Conservation (phyloP, 2,888 invertebrate genomes). For the Phragmatobia fuliginosa region DNA sequence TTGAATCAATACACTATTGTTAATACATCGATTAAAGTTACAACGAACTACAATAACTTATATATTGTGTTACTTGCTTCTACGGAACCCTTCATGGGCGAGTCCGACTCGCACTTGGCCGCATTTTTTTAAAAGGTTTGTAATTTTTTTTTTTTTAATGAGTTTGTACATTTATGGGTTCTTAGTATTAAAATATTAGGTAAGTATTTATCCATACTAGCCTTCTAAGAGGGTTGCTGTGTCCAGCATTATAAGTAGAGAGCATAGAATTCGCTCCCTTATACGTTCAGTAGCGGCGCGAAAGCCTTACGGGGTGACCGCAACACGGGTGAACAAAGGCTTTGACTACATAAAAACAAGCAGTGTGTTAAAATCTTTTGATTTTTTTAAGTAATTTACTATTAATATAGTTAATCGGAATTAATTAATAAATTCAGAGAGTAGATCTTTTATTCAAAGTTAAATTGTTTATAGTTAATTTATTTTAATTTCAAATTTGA, state of each 20-base stretch:
- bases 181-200: conserved; percentile 3
- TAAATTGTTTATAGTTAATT: background rate
- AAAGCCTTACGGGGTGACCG: conserved; percentile 77
- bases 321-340: conserved; percentile 30
- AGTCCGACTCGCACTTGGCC: too few species aligned
- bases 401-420: conserved; percentile 2
- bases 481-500: background rate
- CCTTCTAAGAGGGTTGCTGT: conserved; percentile 27
- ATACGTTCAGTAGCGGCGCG: conserved; percentile 71
- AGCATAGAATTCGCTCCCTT: conserved; percentile 39
- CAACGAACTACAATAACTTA: too few species aligned
- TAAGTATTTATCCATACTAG: conserved; percentile 12
- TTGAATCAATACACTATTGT: too few species aligned
- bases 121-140: too few species aligned
- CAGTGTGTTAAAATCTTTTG: conserved; percentile 7
- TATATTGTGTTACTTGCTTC: too few species aligned
- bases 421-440: too few species aligned
- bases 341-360: conserved; percentile 17
- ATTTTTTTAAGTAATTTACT: conserved; percentile 14
- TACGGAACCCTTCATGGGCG: too few species aligned
- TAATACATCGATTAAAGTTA: too few species aligned
- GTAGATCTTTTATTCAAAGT: background rate
- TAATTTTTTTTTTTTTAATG: too few species aligned
- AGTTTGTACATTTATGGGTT: too few species aligned
- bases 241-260: conserved; percentile 56